Evolutionary conservation across 2,797 vertebrate species (phyloP).

Genomic region (Nyctalus aviator): DNA sequence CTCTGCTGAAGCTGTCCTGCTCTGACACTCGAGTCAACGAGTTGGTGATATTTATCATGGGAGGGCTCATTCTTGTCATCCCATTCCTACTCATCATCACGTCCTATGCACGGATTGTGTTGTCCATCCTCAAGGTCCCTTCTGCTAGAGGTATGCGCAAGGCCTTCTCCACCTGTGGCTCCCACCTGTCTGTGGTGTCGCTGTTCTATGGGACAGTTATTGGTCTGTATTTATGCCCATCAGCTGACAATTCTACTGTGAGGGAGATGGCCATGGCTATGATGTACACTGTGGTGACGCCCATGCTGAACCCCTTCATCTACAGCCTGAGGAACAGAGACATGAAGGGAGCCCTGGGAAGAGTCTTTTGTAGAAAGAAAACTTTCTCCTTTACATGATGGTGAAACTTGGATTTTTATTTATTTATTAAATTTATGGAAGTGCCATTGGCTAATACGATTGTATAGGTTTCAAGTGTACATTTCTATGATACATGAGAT

Average conservation of each 20-base stretch:
- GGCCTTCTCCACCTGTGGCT: slow-evolving; percentile 73
- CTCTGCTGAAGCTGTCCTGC: slow-evolving; percentile 70
- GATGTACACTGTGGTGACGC: slow-evolving; percentile 74
- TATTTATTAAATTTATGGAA: neutral
- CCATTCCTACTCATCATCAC: slow-evolving; percentile 75
- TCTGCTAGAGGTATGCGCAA: slow-evolving; percentile 43
- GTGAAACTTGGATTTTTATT: neutral
- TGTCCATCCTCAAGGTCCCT: slow-evolving; percentile 65
- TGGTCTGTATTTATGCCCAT: slow-evolving; percentile 69
- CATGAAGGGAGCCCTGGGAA: slow-evolving; percentile 58
- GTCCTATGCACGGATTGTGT: slow-evolving; percentile 74
- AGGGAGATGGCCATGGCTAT: slow-evolving; percentile 65
- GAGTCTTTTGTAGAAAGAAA: slow-evolving; percentile 8
- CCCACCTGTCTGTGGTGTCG: slow-evolving; percentile 69
- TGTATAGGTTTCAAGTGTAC: neutral
- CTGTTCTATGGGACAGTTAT: slow-evolving; percentile 73
- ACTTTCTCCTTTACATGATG: neutral
- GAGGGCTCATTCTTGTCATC: slow-evolving; percentile 56
- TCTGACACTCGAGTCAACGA: slow-evolving; percentile 70
- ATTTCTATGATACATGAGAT: neutral
- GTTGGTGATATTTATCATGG: slow-evolving; percentile 70
- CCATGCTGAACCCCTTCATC: slow-evolving; percentile 76
- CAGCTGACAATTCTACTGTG: slow-evolving; percentile 36
- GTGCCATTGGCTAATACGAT: neutral
- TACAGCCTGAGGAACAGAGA: slow-evolving; percentile 76